Evolutionary conservation across 2,113 vertebrate species (phyloP), one percentile per base, ranked within the genome.

Genomic region (Bujurquina vittata): DNA sequence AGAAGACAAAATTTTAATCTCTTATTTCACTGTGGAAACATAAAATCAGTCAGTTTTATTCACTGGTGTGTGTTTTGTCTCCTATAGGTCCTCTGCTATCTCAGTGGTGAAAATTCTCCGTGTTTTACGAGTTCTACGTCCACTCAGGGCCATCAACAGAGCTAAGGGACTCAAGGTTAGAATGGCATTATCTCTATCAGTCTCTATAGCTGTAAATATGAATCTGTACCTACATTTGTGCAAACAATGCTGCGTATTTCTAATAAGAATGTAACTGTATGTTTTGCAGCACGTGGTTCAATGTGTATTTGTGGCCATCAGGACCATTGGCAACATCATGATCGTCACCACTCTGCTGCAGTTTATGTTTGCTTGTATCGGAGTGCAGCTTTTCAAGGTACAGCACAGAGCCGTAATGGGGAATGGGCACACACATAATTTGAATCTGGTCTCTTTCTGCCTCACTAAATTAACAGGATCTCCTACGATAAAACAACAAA

Each of bases 321-420:
- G 98, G 92, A 99, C 98, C 40, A 99, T 99, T 1, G 98, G 98
- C 73, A 99, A 99, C 94, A 99, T 99, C 94, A 99, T 99, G 98
- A 99, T 99, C 1, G 98, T 99, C 85, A 99, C 98, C 86, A 99
- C 98, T 2, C 96, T 99, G 74, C 97, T 99, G 84, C 98, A 99
- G 91, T 99, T 99, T 93, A 99, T 99, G 97, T 99, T 99, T 5
- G 97, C 98, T 35, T 99, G 98, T 87, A 99, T 99, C 5, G 98
- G 98, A 31, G 98, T 99, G 65, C 98, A 99, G 92, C 94, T 99
- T 12, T 99, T 99, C 90, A 99, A 99, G 97, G 98, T 99, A 88
- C 4, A 72, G 11, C 17, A 10, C 74, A 75, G 17, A 60, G 23
- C 15, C 4, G 23, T 17, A 60, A 18, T 43, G 54, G 52, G 15